Percentiles rank a stretch among this genome's conserved stretches.
phyloP scores from a whole-genome alignment of 1,140 invertebrate genomes.

The Pseudomyrmex cubaensis region DNA sequence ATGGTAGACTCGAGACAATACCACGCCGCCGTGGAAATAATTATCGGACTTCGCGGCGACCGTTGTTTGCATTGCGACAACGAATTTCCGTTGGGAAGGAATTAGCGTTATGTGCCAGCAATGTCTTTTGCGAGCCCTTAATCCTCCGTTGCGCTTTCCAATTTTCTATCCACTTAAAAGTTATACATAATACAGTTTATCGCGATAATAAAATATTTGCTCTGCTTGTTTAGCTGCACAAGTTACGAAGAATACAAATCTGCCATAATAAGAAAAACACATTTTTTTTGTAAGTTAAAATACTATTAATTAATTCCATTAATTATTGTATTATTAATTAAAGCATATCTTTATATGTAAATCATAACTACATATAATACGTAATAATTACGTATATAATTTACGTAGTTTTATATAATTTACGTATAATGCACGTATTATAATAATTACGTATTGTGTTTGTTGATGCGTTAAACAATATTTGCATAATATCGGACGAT shows the following conservation, averaged over 20 bases:
- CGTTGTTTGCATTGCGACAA: slow-evolving; percentile 51
- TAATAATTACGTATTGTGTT: neutral
- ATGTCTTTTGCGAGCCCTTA: slow-evolving; percentile 47
- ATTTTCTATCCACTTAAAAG: slow-evolving; percentile 51
- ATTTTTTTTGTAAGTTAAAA: neutral
- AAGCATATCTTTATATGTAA: too few species aligned
- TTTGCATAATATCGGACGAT: neutral
- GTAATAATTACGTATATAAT: neutral
- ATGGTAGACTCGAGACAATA: slow-evolving; percentile 55
- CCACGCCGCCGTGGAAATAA: slow-evolving; percentile 47
- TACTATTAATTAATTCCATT: too few species aligned
- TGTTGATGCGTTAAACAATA: neutral
- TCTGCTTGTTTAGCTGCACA: neutral
- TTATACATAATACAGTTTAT: slow-evolving; percentile 44
- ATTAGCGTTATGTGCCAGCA: slow-evolving; percentile 39
- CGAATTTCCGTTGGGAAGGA: slow-evolving; percentile 57
- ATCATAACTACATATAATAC: too few species aligned
- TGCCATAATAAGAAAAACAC: neutral
- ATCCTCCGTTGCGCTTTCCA: slow-evolving; percentile 42
- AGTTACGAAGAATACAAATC: slow-evolving; percentile 11
- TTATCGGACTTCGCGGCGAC: slow-evolving; percentile 43
- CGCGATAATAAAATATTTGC: slow-evolving; percentile 41
- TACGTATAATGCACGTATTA: neutral
- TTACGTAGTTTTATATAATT: neutral
- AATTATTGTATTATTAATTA: too few species aligned